Base-by-base conservation (phyloP, 1,140 invertebrate genomes). In the Caerostris darwini region DNA sequence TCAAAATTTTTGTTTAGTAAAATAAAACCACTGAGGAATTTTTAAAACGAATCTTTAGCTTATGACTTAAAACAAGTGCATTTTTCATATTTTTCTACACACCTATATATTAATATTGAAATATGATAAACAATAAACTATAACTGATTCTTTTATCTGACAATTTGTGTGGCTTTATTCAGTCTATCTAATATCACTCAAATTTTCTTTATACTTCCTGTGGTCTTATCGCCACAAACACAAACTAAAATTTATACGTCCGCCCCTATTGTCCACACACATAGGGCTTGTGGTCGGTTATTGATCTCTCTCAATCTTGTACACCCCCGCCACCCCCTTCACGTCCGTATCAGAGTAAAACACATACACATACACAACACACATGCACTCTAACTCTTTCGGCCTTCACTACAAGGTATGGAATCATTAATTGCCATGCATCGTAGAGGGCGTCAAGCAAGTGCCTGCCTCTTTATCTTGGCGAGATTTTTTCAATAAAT, bases 401-500 rank as follows among this genome's bases (percentile, higher is more conserved):
- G 67, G 64, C 53, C 61, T 50, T 90, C 88, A 90, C 67, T 90
- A 64, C 17, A 50, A 53, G 54, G 61, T 17, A 57, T 64, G 53
- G 67, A 54, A 19, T 53, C 88, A 90, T 90, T 90, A 90, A 90
- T 90, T 90, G 64, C 54, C 64, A 90, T 90, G 88, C 88, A 77
- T 71, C n/a, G 67, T 50, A 87, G 59, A 17, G 85, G 64, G 19
- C 14, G 88, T 90, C 88, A 90, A 90, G 88, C 19, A 59, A 19
- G 17, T 56, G 53, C 6, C 12, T 50, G 12, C 12, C 19, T 57
- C 53, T 57, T 90, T 53, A 69, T 53, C 17, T 88, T 64, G 86
- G 58, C 61, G 58, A 82, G 5, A 58, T 50, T n/a, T 90, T 90
- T 56, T 3, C 64, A 59, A 90, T 56, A 85, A 85, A 85, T 85